These are phyloP conservation scores for Notodonta ziczac DNA, from an alignment of 2,888 invertebrate species.

Conservation along the genomic window DNA sequence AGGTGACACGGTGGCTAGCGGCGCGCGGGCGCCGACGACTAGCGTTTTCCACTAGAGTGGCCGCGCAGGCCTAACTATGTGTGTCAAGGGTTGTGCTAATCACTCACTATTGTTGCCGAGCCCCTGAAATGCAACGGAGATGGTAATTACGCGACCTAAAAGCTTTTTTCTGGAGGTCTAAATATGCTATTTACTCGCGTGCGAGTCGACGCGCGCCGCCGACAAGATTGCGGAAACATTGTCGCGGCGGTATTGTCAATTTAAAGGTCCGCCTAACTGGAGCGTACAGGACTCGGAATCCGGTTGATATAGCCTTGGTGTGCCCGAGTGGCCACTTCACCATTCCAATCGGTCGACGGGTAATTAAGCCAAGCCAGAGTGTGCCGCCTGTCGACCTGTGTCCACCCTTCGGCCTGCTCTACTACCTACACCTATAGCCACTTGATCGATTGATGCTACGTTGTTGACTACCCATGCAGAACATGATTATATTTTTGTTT, in stretches of 20 bases:
- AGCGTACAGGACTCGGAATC: conserved; percentile 79
- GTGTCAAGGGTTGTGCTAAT: conserved; percentile 81
- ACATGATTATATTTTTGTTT: conserved; percentile 18
- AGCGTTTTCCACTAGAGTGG: conserved; percentile 80
- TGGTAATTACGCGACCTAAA: conserved; percentile 45
- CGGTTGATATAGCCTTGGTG: conserved; percentile 80
- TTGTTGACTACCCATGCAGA: conserved; percentile 17
- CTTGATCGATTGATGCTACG: conserved; percentile 35
- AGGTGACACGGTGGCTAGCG: conserved; percentile 36
- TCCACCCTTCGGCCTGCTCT: conserved; percentile 45
- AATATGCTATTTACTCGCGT: conserved; percentile 21
- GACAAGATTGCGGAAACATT: conserved; percentile 71
- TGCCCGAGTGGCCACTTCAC: conserved; percentile 79
- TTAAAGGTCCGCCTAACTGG: conserved; percentile 80
- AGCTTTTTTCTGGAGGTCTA: conserved; percentile 31
- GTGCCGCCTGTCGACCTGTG: conserved; percentile 59
- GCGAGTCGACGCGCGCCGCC: conserved; percentile 14
- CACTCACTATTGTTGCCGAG: conserved; percentile 72
- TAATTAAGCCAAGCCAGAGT: conserved; percentile 69
- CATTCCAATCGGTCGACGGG: conserved; percentile 74
- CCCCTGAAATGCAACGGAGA: conserved; percentile 65
- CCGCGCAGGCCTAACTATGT: conserved; percentile 70
- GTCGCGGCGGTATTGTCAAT: conserved; percentile 54
- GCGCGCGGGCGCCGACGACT: conserved; percentile 66
- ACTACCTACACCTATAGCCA: conserved; percentile 34